These are phyloP conservation scores for Hydrozoanthus gracilis DNA, from an alignment of 92 coral and sea anemone species.

Conservation along the genomic window DNA sequence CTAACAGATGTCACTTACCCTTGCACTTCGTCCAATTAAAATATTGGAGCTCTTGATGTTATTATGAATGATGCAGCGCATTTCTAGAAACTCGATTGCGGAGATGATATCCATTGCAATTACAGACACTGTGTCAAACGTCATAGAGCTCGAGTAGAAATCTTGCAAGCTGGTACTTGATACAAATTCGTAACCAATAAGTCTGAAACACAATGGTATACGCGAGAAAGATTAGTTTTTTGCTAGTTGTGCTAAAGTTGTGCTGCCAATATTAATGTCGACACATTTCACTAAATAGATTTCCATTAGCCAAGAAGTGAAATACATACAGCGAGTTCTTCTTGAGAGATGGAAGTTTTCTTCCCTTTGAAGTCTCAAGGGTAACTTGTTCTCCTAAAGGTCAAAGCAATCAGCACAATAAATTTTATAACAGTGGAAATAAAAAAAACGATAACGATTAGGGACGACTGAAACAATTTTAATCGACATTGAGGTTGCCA, in stretches of 20 bases:
- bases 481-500: too few species aligned
- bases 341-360: constrained; percentile 14
- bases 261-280: not conserved
- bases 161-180: constrained; percentile 59
- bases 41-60: constrained; percentile 54
- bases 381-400: constrained; percentile 7
- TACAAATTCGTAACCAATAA: constrained; percentile 56
- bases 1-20: constrained; percentile 40
- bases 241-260: too few species aligned
- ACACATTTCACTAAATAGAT: too few species aligned
- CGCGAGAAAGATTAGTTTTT: too few species aligned
- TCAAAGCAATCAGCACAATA: not conserved
- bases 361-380: constrained; percentile 22
- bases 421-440: not conserved
- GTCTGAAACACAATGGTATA: constrained; percentile 21
- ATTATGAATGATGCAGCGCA: constrained; percentile 51
- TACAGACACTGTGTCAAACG: constrained; percentile 51
- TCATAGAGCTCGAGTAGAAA: constrained; percentile 16
- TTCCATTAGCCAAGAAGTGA: too few species aligned
- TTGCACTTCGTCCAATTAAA: constrained; percentile 54
- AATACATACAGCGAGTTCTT: constrained; percentile 7
- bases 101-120: constrained; percentile 54
- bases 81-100: constrained; percentile 53
- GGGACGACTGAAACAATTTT: too few species aligned
- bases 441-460: too few species aligned